A percentile compares a stretch with the other conserved stretches of the same genome.
These are phyloP conservation scores for Prorops nasuta DNA, from an alignment of 1,140 invertebrate species.

Conservation along the genomic window DNA sequence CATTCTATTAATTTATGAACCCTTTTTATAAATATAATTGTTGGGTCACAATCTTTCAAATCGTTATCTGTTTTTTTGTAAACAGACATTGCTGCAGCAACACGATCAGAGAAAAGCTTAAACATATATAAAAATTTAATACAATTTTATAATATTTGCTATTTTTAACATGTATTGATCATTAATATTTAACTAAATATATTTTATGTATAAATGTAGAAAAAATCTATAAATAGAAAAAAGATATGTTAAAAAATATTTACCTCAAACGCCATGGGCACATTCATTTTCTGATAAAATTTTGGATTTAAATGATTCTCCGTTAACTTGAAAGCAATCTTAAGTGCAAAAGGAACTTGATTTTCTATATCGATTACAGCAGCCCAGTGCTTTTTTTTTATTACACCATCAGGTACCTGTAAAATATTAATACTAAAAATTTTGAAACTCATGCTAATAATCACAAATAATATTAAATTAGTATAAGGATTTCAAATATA, in stretches of 20 bases:
- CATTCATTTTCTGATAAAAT: background rate
- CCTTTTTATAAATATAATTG: no score
- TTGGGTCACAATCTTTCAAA: no score
- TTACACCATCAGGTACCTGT: slow-evolving; percentile 9
- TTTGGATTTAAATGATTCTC: slow-evolving; percentile 5
- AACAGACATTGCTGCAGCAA: no score
- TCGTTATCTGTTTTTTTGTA: no score
- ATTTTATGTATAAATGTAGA: no score
- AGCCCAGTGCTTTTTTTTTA: slow-evolving; percentile 8
- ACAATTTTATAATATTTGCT: no score
- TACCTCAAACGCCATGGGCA: background rate
- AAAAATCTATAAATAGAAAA: no score
- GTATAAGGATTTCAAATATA: background rate
- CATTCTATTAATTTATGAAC: no score
- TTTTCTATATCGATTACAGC: slow-evolving; percentile 3
- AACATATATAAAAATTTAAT: no score
- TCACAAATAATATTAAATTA: background rate
- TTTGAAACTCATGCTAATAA: background rate
- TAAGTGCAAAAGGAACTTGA: background rate
- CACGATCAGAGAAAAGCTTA: no score
- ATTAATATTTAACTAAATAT: no score
- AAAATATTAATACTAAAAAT: slow-evolving; percentile 2
- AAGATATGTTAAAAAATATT: background rate
- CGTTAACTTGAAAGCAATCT: slow-evolving; percentile 9
- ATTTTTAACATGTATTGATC: no score